These are phyloP conservation scores for Erpornis zantholeuca DNA, from an alignment of 2,113 vertebrate genomes.

Conservation along the genomic window DNA sequence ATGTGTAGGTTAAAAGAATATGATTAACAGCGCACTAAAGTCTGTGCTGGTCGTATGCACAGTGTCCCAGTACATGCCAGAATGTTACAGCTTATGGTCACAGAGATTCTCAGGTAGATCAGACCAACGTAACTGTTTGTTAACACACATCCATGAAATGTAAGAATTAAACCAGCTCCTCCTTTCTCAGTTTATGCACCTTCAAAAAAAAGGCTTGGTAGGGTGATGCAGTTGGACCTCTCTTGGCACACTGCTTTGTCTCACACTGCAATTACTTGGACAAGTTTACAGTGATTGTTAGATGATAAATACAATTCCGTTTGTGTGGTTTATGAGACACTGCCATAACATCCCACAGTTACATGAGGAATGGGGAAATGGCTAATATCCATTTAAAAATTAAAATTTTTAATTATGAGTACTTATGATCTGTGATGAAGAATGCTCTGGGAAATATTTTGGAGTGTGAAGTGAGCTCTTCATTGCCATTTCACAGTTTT, in stretches of 20 bases:
- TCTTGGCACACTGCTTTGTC: not conserved
- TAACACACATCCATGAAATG: no score
- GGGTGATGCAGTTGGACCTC: not conserved
- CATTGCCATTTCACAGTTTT: not conserved
- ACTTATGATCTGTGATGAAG: not conserved
- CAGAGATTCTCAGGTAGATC: not conserved
- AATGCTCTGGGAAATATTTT: not conserved
- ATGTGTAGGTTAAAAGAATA: not conserved
- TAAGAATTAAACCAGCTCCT: not conserved
- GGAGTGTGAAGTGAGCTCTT: not conserved
- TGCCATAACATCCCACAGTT: not conserved
- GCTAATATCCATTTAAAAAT: constrained; percentile 1
- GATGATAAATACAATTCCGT: not conserved
- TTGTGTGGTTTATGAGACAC: not conserved
- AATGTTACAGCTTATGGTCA: not conserved
- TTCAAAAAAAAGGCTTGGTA: not conserved
- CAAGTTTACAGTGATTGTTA: not conserved
- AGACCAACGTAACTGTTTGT: not conserved
- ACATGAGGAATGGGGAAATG: not conserved
- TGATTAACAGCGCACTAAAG: not conserved
- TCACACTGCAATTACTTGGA: not conserved
- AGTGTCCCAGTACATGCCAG: not conserved
- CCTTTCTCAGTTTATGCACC: not conserved
- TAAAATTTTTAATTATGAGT: not conserved
- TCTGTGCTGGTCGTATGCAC: not conserved